Base-by-base conservation (phyloP, 1,140 invertebrate genomes). In the Whitmania pigra region DNA sequence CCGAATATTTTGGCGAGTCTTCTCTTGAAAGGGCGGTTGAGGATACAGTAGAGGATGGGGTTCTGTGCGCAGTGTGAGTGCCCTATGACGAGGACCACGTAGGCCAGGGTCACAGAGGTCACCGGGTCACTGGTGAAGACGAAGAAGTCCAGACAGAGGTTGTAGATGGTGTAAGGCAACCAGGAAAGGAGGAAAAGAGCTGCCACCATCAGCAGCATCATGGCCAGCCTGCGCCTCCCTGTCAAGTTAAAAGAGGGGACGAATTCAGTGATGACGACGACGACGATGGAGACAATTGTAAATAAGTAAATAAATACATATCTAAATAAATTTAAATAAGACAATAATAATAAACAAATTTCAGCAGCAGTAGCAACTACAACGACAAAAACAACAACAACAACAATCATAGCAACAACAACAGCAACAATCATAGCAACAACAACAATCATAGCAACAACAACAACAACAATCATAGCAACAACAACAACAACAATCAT, bases 151-250 rank as follows among this genome's bases (percentile, higher is more conserved):
- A 87, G 76, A n/a, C 88, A 78, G 15, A 89, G 82, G 72, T 84
- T 86, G 11, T 88, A 80, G 7, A 88, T 85, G 77, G 89, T 88
- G 80, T 89, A 89, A 0, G 89, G 89, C n/a, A 91, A 78, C 89
- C 89, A 90, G 78, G 89, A 90, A 2, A 87, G 76, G 0, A 88
- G 88, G 78, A 91, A 91, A 0, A 90, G 83, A 0, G 89, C 83
- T 0, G 89, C 89, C 5, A 90, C 82, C 0, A 90, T 83, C 6
- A 90, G 80, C 53, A 90, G 84, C 71, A 90, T 89, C 80, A 87
- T 86, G 0, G 89, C 89, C 13, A 89, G 87, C 57, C 88, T 82
- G 76, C 87, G 86, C 72, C 89, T 81, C 75, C 88, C 87, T 2
- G n/a, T n/a, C n/a, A n/a, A n/a, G n/a, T n/a, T n/a, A n/a, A n/a